Evolutionary conservation across 2,113 vertebrate species (phyloP).

Genomic region (Brachionichthys hirsutus): DNA sequence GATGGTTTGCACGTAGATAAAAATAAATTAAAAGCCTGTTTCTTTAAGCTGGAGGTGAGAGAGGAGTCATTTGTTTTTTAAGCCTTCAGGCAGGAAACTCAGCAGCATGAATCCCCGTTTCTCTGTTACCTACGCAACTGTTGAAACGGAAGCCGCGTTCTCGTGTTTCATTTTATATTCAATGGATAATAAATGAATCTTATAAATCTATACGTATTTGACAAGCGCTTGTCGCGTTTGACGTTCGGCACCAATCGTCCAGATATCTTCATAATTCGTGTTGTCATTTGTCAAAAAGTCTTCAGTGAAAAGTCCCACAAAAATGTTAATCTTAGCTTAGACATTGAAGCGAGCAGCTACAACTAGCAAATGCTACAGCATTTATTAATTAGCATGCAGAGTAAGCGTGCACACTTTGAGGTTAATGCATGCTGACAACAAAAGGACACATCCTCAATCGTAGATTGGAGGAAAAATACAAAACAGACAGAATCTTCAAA

Average conservation of each 20-base stretch:
- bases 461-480: no score
- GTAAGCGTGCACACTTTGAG: no score
- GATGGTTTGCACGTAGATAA: constrained; percentile 41
- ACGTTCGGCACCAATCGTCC: constrained; percentile 10
- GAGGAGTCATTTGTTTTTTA: constrained; percentile 80
- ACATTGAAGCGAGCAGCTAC: no score
- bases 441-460: no score
- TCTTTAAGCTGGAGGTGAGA: constrained; percentile 38
- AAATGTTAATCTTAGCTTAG: no score
- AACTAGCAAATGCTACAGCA: no score
- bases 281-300: background rate
- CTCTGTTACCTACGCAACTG: constrained; percentile 82
- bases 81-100: constrained; percentile 84
- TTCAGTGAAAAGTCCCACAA: background rate
- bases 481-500: no score
- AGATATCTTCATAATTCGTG: background rate
- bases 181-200: constrained; percentile 34
- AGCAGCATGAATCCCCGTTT: constrained; percentile 86
- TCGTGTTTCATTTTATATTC: constrained; percentile 48
- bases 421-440: no score
- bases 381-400: no score
- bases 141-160: constrained; percentile 84
- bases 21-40: constrained; percentile 16
- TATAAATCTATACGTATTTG: constrained; percentile 53
- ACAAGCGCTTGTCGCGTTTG: constrained; percentile 25